Evolutionary conservation across 2,113 vertebrate genomes (phyloP), one percentile per base, ranked within the genome.

Genomic region (Anseranas semipalmata): DNA sequence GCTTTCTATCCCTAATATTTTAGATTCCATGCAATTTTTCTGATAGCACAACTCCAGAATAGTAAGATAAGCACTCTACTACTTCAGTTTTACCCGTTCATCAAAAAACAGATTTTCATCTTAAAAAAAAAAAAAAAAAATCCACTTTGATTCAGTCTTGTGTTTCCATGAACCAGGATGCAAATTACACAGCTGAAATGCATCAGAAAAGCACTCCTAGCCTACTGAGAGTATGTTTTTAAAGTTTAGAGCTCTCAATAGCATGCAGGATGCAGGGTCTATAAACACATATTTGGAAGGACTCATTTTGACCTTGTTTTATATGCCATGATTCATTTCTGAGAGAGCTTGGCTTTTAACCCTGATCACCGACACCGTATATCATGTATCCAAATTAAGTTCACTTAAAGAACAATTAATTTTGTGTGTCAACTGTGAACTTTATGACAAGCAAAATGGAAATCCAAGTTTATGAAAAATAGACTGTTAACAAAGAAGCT

Each of bases 221-320:
- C 67, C 67, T 96, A 70, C n/a, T 21, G 12, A 74, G 71, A 86
- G 41, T 58, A 50, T 73, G 63, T 85, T 95, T 85, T 95, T 79
- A 86, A 93, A 95, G 65, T 87, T 32, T 74, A 89, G 45, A 85
- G 85, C 30, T 92, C 90, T 95, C 89, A 94, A 76, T 33, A 93
- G 68, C 58, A 93, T 70, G 59, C 41, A 83, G 46, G 46, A 85
- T 82, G 76, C 75, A 66, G 14, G 18, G 70, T 84, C 86, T 93
- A 77, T 89, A 95, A 89, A 95, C 41, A 73, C 39, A 68, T 28
- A 68, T 86, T 81, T 95, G 95, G 95, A 95, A 96, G 88, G 67
- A 89, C 82, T 95, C 53, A 37, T 52, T 96, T 97, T 97, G 90
- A 94, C 87, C 91, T 94, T 95, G 25, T 68, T 89, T 84, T 82